Percentiles rank a stretch among this genome's conserved stretches.
Evolutionary conservation across 2,113 vertebrate species (phyloP).

Genomic region (Neogobius melanostomus): DNA sequence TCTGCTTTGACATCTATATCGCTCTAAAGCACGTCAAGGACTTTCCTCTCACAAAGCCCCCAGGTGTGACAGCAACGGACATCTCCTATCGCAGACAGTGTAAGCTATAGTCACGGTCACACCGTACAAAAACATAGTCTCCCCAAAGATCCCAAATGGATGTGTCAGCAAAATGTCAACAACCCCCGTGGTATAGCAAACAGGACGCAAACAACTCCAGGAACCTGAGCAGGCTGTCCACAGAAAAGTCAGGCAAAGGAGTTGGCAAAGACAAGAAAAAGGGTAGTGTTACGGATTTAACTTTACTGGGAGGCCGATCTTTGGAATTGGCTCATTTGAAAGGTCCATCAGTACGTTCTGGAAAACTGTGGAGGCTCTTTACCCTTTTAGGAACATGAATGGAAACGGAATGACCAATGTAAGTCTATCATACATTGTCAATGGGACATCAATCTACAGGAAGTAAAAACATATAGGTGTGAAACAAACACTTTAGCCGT

Average conservation of each 20-base stretch:
- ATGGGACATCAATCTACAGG: no score
- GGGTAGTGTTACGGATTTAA: no score
- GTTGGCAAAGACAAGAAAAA: no score
- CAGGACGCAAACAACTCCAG: conserved; percentile 19
- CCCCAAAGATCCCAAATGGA: conserved; percentile 46
- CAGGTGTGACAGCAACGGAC: neutral
- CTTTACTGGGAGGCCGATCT: no score
- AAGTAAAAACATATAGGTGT: no score
- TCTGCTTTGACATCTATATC: neutral
- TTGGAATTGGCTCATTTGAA: no score
- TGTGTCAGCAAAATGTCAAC: conserved; percentile 59
- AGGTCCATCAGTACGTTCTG: no score
- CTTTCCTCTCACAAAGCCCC: neutral
- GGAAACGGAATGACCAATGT: no score
- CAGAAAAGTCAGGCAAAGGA: neutral
- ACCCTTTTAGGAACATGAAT: no score
- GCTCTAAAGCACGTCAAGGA: neutral
- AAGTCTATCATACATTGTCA: no score
- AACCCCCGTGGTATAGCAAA: conserved; percentile 28
- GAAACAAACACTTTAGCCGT: no score
- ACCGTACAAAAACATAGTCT: conserved; percentile 32
- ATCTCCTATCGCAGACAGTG: conserved; percentile 4
- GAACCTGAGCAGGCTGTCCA: conserved; percentile 30
- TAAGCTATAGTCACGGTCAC: conserved; percentile 28
- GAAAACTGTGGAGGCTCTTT: no score